Evolutionary conservation across 1,140 invertebrate genomes (phyloP), one percentile per base, ranked within the genome.

Genomic region (Dendroctonus ponderosae): DNA sequence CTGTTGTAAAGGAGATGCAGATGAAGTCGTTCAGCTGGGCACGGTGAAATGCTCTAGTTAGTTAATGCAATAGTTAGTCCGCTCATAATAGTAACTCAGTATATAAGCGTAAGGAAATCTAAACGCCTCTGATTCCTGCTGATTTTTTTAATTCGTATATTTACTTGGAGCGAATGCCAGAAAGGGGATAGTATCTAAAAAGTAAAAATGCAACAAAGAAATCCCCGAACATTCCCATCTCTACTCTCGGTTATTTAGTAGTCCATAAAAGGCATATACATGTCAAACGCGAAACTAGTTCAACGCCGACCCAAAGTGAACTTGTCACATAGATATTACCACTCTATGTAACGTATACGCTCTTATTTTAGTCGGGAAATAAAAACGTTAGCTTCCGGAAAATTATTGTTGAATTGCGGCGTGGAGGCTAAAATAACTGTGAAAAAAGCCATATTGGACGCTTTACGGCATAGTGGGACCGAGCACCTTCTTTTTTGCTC

Each of bases 311-410:
- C 49, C 51, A 54, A 54, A 62, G 61, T 53, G 61, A 62, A 62
- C 61, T 62, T 62, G 61, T 62, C 61, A 62, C 61, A 62, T 62
- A 62, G 49, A 62, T 62, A 62, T 62, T 53, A 62, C 61, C 8
- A 50, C 26, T 49, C 49, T 44, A 42, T 53, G 61, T 62, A 62
- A 54, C 48, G 42, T 62, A 62, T 46, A 62, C 61, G 49, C 46
- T 39, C 38, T 38, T 50, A 60, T 50, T 48, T 60, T 62, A 42
- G 49, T 42, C 11, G 61, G 38, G n/a, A 42, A 42, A 62, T 62
- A 62, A 62, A 62, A 62, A 62, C 61, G 49, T 62, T 62, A 11
- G 61, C 44, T 53, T 43, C 41, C 4, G 38, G 40, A 53, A 53
- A 62, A 42, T 53, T 62, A 53, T 53, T 62, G 49, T 52, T 52